Conservation (phyloP, 1,140 invertebrate genomes). For the Drosophila ficusphila region DNA sequence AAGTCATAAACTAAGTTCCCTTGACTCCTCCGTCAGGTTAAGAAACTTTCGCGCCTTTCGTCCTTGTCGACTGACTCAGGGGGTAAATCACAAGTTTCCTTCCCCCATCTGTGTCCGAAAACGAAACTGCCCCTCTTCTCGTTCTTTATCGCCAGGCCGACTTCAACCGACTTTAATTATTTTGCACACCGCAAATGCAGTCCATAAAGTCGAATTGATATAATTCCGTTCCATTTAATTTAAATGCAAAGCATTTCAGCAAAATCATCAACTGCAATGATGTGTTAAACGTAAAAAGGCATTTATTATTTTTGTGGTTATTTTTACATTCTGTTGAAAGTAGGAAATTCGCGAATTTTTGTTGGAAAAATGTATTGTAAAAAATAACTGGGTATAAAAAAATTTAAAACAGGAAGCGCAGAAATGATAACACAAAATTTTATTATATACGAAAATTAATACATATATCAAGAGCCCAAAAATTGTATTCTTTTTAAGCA, state of each 20-base stretch:
- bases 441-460: no score
- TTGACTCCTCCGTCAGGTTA: constrained; percentile 35
- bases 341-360: background rate
- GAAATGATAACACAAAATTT: no score
- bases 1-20: constrained; percentile 42
- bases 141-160: constrained; percentile 35
- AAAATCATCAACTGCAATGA: constrained; percentile 7
- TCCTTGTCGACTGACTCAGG: constrained; percentile 37
- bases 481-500: no score
- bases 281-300: constrained; percentile 31
- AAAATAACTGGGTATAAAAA: background rate
- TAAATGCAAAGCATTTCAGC: constrained; percentile 26
- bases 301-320: background rate
- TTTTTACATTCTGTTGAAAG: background rate
- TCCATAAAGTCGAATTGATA: background rate
- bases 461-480: no score
- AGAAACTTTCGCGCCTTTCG: constrained; percentile 42
- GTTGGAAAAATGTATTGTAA: no score
- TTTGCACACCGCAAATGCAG: constrained; percentile 55
- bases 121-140: constrained; percentile 19
- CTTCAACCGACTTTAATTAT: constrained; percentile 57
- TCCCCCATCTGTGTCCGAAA: background rate
- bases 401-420: no score
- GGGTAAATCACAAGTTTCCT: constrained; percentile 22
- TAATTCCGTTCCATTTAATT: background rate